Evolutionary conservation across 2,888 invertebrate genomes (phyloP).

Genomic region (Campaea margaritaria): DNA sequence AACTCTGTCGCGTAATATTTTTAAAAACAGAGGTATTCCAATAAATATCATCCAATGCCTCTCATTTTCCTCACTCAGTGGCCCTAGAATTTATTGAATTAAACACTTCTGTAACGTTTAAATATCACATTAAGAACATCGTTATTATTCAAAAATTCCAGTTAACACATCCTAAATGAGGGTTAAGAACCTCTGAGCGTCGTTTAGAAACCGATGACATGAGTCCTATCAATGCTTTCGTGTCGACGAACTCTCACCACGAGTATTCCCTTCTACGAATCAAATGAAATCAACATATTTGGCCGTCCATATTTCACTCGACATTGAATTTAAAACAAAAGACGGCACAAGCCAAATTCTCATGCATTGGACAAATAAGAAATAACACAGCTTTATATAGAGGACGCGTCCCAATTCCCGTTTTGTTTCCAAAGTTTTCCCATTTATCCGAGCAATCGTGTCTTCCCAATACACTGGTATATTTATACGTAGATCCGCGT

Average conservation of each 20-base stretch:
- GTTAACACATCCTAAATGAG: constrained; percentile 43
- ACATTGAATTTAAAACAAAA: constrained; percentile 32
- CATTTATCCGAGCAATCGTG: constrained; percentile 32
- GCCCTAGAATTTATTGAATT: constrained; percentile 9
- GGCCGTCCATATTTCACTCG: constrained; percentile 33
- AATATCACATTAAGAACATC: constrained; percentile 23
- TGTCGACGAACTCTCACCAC: constrained; percentile 50
- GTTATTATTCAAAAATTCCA: constrained; percentile 37
- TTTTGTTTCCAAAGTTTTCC: constrained; percentile 34
- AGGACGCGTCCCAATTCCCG: constrained; percentile 34
- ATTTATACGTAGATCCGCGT: constrained; percentile 40
- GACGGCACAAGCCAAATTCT: constrained; percentile 16
- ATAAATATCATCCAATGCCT: constrained; percentile 25
- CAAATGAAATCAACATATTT: constrained; percentile 38
- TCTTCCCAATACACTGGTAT: constrained; percentile 39
- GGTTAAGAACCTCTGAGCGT: constrained; percentile 49
- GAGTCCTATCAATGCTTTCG: constrained; percentile 47
- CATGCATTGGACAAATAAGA: constrained; percentile 36
- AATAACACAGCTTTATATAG: constrained; percentile 32
- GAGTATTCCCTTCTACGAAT: constrained; percentile 36
- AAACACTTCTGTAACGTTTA: constrained; percentile 11
- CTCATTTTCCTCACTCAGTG: constrained; percentile 4
- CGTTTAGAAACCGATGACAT: constrained; percentile 41
- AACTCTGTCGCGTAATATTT: constrained; percentile 10
- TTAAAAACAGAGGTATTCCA: constrained; percentile 30